Evolutionary conservation across 2,797 vertebrate genomes (phyloP), one percentile per base, ranked within the genome.

Genomic region (Acanthurus leucopareius): DNA sequence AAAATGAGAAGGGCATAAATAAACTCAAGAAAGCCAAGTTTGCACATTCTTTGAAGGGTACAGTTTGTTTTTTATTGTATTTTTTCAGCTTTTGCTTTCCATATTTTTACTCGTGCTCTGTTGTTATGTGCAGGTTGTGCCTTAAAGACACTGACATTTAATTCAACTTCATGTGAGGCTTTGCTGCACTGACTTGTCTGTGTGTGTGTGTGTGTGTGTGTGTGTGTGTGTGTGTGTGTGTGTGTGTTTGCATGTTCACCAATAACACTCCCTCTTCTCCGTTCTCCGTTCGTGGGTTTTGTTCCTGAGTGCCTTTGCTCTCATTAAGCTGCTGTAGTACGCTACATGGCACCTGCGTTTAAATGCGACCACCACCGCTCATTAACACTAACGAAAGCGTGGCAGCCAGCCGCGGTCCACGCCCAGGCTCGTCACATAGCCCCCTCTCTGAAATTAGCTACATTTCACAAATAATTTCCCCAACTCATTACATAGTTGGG

Each of bases 381-480:
- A 94, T 96, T 95, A 96, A 86, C 90, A 79, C 92, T 91, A 93
- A 94, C 92, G 82, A 92, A 91, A 91, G 92, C 82, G 15, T 63
- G 88, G 87, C 88, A 93, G 92, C 91, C 92, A 93, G 91, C 89
- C 67, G 73, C 80, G 20, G 49, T 92, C 93, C 84, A 90, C 85
- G 86, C 91, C 91, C 90, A 75, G 83, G 69, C 91, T 90, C 82
- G 84, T 92, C 93, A 92, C 89, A 86, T 60, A 79, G 80, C 88
- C 91, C 82, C 86, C 76, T 77, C 22, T 74, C 88, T 72, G 89
- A 93, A 95, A 95, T 95, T 93, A 95, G 90, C 92, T 87, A 75
- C 91, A 79, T 95, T 95, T 94, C 91, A 93, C 93, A 94, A 95
- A 94, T 93, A 92, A 93, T 95, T 95, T 95, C 92, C 88, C 90